Evolutionary conservation across 1,140 invertebrate species (phyloP), one percentile per base, ranked within the genome.

Genomic region (Drosophila gunungcola): DNA sequence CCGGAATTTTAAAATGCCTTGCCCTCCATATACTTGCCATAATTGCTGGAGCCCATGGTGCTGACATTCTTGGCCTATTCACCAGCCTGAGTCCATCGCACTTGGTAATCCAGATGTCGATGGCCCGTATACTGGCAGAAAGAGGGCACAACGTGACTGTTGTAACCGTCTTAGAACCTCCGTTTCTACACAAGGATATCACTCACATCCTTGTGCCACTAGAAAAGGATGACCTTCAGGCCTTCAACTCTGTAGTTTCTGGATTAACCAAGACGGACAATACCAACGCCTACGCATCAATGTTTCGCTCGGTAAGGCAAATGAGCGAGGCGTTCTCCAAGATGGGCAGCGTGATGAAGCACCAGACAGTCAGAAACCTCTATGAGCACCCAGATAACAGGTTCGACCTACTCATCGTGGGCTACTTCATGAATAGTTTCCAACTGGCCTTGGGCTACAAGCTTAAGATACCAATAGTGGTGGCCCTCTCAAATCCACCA

Each of bases 141-240:
- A 41, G 55, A 4, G 89, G 89, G 4, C 91, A 92, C 38, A 86
- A 92, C 60, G 70, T 92, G 1, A 92, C 91, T 0, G 85, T 92
- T 1, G 81, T 92, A 0, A 76, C 78, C 0, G 49, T 53, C 0
- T 2, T 86, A 0, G 78, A 82, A 29, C 90, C 90, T 2, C 67
- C 78, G 4, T 21, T 81, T 1, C 60, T 9, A 3, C 78, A 84
- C 29, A 75, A 64, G n/a, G 53, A 74, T 2, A 84, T 91, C 6
- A 70, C 60, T 0, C 41, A 79, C 3, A 57, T 91, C 4, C 55
- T 64, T 3, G 64, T 91, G 32, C 73, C 65, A 0, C 49, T 89
- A 6, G 5, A 46, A 0, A 51, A 73, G 5, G 64, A 75, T 6
- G 64, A 72, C 25, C 16, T 60, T 1, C n/a, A 51, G 0, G 2